Base-by-base conservation (phyloP, 2,888 invertebrate species). In the Amblyteles armatorius region DNA sequence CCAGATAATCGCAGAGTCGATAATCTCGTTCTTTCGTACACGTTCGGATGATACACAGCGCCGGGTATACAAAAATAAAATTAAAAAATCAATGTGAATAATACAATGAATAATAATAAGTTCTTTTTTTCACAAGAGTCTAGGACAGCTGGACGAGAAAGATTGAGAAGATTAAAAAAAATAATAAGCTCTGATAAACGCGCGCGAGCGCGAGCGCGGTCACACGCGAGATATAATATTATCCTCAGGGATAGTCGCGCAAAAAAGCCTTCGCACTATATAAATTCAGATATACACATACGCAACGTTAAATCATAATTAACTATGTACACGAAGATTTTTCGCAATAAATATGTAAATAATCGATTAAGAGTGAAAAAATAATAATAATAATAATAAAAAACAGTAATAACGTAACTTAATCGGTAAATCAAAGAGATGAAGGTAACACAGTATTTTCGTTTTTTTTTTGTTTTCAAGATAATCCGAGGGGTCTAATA, bases 221-320 rank as follows among this genome's bases (percentile, higher is more conserved):
- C 40, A 80, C 85, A 86, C 86, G 84, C 88, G 88, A 91, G 88
- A 85, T 90, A 89, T 80, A 77, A 40, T 80, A 90, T 89, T 72
- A 80, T 87, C 85, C 74, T 82, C 50, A 68, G 33, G 29, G 16
- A 29, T 63, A 80, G 84, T 88, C 78, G 67, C 80, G 80, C 67
- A 73, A 48, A 4, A 48, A 48, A 77, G 55, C 60, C 44, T 71
- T 52, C 73, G 76, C 44, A 65, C 33, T 63, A 48, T 57, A 68
- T 22, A 81, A 57, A 74, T 74, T 74, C 71, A 80, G 13, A 74
- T 74, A 76, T 81, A 76, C 68, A 71, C 69, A 73, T 67, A 80
- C 55, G 55, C 80, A 81, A 84, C 77, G 60, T 74, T 40, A 76
- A 73, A 81, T 77, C 73, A 84, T 72, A 73, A 52, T 67, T 9